These are phyloP conservation scores for Turritopsis dohrnii DNA, from an alignment of 30 jellyfish, hydroid and myxozoan genomes.

Conservation along the genomic window DNA sequence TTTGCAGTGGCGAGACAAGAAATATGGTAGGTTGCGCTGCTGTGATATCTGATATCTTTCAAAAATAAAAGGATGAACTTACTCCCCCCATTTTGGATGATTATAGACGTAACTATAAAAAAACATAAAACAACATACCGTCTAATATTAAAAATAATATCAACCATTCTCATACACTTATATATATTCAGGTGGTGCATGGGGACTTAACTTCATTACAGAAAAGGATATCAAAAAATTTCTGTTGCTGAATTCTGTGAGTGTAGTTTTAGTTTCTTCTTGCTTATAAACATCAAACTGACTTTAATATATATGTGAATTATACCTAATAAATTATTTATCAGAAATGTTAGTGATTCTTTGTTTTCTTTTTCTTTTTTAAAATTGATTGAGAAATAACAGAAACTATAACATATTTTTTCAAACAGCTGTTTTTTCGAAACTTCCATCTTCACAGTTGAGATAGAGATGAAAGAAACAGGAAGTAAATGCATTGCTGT, in stretches of 20 bases:
- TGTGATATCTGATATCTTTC: background rate
- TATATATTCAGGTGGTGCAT: constrained; percentile 71
- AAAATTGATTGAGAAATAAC: background rate
- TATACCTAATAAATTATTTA: background rate
- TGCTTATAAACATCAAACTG: background rate
- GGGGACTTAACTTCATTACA: constrained; percentile 94
- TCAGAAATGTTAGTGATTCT: background rate
- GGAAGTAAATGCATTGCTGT: background rate
- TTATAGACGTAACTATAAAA: too few species aligned
- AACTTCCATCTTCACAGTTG: background rate
- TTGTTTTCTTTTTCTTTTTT: too few species aligned
- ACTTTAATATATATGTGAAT: background rate
- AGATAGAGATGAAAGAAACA: background rate
- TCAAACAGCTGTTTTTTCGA: background rate
- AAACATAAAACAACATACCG: too few species aligned
- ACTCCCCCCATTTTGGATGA: too few species aligned
- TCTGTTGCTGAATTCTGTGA: constrained; percentile 46
- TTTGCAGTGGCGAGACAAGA: constrained; percentile 94
- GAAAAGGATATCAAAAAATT: constrained; percentile 76
- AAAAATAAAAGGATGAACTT: too few species aligned
- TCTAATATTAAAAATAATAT: too few species aligned
- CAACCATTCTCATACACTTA: too few species aligned
- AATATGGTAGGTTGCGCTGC: background rate
- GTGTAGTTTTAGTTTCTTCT: background rate
- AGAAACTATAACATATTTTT: background rate